These are phyloP conservation scores for Champsocephalus gunnari DNA, from an alignment of 2,797 vertebrate species.

Conservation along the genomic window DNA sequence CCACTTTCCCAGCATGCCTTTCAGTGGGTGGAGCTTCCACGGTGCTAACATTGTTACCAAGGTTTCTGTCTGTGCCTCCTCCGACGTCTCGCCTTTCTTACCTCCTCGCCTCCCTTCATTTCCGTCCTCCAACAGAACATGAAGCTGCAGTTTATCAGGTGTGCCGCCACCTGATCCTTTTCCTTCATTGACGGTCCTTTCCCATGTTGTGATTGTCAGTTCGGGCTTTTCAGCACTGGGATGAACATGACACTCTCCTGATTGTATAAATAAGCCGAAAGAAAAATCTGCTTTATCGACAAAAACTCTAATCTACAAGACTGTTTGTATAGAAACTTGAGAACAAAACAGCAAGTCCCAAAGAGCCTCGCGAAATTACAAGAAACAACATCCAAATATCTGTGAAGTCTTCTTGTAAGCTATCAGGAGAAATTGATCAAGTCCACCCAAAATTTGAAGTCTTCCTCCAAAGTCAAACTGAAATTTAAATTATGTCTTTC, in stretches of 20 bases:
- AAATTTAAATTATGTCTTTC: background rate
- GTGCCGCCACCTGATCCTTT: conserved; percentile 2
- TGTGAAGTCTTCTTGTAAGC: background rate
- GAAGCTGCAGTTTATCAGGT: background rate
- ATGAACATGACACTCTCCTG: background rate
- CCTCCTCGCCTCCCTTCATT: conserved; percentile 9
- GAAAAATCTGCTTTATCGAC: background rate
- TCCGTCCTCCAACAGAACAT: background rate
- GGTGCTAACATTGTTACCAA: conserved; percentile 42
- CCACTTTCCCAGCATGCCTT: conserved; percentile 57
- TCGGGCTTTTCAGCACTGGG: background rate
- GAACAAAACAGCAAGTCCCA: conserved; percentile 10
- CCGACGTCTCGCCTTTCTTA: conserved; percentile 4
- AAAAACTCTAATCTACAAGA: conserved; percentile 3
- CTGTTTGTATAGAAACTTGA: background rate
- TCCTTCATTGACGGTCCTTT: conserved; percentile 6
- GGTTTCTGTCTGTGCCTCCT: conserved; percentile 45
- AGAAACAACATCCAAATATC: background rate
- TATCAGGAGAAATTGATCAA: background rate
- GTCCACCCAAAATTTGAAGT: background rate
- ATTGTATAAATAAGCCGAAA: background rate
- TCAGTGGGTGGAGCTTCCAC: conserved; percentile 35
- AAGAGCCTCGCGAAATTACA: conserved; percentile 1
- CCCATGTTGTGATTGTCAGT: background rate
- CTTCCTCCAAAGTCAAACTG: background rate